phyloP scores from a whole-genome alignment of 30 jellyfish, hydroid and myxozoan genomes.

The Pelagia noctiluca region DNA sequence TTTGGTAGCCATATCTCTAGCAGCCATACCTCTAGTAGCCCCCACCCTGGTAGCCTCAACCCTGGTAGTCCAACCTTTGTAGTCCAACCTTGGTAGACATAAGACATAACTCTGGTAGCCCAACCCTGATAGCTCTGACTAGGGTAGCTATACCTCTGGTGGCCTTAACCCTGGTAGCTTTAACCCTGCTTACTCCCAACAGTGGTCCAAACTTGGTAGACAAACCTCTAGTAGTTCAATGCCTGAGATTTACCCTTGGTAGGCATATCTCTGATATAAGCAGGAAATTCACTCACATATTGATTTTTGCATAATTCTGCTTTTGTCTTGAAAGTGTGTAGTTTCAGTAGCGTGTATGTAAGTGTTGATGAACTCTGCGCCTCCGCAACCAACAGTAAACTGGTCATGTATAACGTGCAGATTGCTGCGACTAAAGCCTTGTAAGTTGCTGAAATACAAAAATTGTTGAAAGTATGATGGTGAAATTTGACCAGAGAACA shows the following conservation, averaged over 20 bases:
- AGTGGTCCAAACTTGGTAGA: no score
- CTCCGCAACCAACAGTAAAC: background rate
- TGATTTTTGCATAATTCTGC: slow-evolving; percentile 53
- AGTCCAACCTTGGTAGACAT: no score
- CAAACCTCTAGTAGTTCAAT: no score
- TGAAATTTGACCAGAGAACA: no score
- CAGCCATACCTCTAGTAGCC: background rate
- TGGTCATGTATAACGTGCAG: no score
- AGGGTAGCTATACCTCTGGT: background rate
- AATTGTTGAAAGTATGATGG: no score
- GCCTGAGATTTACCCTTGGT: no score
- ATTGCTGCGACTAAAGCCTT: no score
- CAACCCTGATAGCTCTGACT: background rate
- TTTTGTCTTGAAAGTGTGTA: slow-evolving; percentile 55
- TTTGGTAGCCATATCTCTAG: background rate
- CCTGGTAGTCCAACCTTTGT: no score
- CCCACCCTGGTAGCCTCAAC: background rate
- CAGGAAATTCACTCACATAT: background rate
- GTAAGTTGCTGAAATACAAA: no score
- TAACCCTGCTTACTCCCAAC: background rate
- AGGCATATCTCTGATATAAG: background rate
- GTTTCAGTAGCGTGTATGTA: slow-evolving; percentile 35
- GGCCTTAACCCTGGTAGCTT: background rate
- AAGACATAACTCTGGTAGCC: background rate
- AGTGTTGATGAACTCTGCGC: slow-evolving; percentile 23